Conservation (phyloP, 2,888 invertebrate species). For the Uloborus plumipes region DNA sequence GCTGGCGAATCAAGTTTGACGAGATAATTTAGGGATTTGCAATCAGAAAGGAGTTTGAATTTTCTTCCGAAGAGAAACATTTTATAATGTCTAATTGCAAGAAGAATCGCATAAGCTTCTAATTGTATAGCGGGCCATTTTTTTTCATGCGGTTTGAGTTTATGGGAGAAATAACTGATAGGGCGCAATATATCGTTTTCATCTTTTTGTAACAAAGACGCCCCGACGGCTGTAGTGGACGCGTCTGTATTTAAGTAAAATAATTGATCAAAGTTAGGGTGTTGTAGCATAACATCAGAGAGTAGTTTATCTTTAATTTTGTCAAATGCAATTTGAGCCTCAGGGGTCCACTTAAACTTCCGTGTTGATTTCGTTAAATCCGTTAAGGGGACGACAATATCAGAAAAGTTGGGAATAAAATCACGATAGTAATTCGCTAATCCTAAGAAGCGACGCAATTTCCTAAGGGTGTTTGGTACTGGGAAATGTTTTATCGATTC, state of each 20-base stretch:
- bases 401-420: neutral
- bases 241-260: conserved; percentile 6
- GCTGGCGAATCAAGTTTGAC: conserved; percentile 7
- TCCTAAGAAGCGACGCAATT: neutral
- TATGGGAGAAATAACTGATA: neutral
- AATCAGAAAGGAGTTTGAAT: conserved; percentile 10
- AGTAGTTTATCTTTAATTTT: neutral
- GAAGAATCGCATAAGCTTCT: conserved; percentile 16
- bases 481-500: conserved; percentile 3
- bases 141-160: neutral
- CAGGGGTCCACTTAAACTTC: neutral
- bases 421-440: conserved; percentile 19
- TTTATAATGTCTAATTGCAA: conserved; percentile 3
- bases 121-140: neutral
- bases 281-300: conserved; percentile 2
- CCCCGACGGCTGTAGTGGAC: neutral
- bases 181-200: neutral
- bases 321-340: conserved; percentile 2
- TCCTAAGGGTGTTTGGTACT: neutral
- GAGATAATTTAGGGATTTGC: conserved; percentile 5
- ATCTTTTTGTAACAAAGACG: conserved; percentile 9
- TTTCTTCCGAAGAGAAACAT: conserved; percentile 2
- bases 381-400: conserved; percentile 5
- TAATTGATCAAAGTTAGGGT: conserved; percentile 6
- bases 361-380: conserved; percentile 9